phyloP scores from a whole-genome alignment of 53 echinoderm and acorn worm species.

The Arbacia lixula region DNA sequence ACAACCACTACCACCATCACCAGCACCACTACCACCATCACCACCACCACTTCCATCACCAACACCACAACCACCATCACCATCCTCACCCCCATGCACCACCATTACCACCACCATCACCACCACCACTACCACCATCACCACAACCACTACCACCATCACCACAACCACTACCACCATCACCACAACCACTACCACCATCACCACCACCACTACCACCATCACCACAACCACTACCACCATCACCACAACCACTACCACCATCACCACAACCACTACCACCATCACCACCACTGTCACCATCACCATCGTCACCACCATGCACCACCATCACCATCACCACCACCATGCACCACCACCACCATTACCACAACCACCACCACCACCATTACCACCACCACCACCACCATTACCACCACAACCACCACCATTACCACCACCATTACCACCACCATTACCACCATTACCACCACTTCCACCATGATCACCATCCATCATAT shows the following conservation, averaged over 20 bases:
- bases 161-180: not conserved
- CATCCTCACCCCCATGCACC: not conserved
- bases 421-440: not conserved
- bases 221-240: not conserved
- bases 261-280: not conserved
- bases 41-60: not conserved
- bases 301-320: not conserved
- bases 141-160: not conserved
- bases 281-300: not conserved
- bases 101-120: not conserved
- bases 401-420: not conserved
- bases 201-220: not conserved
- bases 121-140: not conserved
- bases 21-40: not conserved
- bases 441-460: not conserved
- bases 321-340: no score
- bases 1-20: not conserved
- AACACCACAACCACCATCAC: not conserved
- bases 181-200: not conserved
- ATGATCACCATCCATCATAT: not conserved
- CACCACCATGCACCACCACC: no score
- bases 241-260: not conserved
- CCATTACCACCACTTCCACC: not conserved
- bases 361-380: not conserved
- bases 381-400: not conserved